A percentile compares a stretch with the other conserved stretches of the same genome.
Conservation (phyloP, 30 jellyfish, hydroid and myxozoan genomes). For the Haliclystus octoradiatus region DNA sequence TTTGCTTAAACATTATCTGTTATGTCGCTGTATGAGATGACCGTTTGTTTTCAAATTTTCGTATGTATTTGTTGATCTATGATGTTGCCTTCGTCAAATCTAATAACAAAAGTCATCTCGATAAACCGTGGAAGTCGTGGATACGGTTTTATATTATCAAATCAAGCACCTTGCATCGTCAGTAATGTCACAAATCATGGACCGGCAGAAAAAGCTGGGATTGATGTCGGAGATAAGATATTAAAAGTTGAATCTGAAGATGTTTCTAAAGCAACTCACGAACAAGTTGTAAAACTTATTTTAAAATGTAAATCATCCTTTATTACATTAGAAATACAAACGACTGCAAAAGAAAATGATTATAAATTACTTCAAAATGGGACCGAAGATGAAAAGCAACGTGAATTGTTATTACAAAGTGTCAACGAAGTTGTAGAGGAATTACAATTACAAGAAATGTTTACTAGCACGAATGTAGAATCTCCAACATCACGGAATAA, state of each 20-base stretch:
- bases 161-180: conserved; percentile 79
- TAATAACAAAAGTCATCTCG: conserved; percentile 5
- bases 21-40: background rate
- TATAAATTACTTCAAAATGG: background rate
- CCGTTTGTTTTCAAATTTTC: background rate
- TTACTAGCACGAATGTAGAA: background rate
- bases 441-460: background rate
- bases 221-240: conserved; percentile 62
- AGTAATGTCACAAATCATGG: conserved; percentile 59
- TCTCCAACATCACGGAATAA: background rate
- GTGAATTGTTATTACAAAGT: conserved; percentile 1
- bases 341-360: background rate
- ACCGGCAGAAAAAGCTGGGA: conserved; percentile 55
- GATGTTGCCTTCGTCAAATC: background rate
- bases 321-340: background rate
- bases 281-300: conserved; percentile 55
- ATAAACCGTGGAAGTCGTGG: conserved; percentile 50
- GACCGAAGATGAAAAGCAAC: background rate
- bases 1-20: background rate
- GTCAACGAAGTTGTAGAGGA: conserved; percentile 14
- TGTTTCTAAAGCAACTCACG: conserved; percentile 53
- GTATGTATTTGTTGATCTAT: background rate
- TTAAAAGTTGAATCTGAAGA: conserved; percentile 49
- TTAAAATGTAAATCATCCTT: conserved; percentile 2
- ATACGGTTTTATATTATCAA: conserved; percentile 56